Evolutionary conservation across 2,797 vertebrate genomes (phyloP), one percentile per base, ranked within the genome.

Genomic region (Sardinella longiceps): DNA sequence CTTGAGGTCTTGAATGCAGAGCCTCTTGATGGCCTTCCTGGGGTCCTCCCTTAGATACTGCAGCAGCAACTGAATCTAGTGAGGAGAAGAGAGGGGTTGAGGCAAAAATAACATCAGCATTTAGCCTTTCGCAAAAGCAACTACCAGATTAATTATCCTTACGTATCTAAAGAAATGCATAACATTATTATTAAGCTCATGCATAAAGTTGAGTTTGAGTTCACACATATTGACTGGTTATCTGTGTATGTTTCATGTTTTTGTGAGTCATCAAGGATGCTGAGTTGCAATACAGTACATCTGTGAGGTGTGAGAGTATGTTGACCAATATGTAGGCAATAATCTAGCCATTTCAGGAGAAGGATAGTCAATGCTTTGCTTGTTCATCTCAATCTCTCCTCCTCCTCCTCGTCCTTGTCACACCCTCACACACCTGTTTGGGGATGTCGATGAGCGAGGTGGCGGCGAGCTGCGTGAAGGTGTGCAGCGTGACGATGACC

Each of bases 401-500:
- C 18, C 56, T 3, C 56, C 18, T 23, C 18, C 56, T 3, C 56
- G 7, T 30, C 7, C 28, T 48, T 48, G 9, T 25, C 1, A 12
- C 70, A 4, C 30, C 0, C 30, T 20, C 37, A 82, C 80, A 60
- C 50, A 99, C 98, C 97, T 99, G 98, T 88, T 99, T 98, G 30
- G 98, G 98, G 81, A 99, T 99, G 84, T 99, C 97, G 33, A 99
- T 97, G 87, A 99, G 94, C 81, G 98, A 99, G 15, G 97, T 97
- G 43, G 98, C 96, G 51, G 98, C 97, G 85, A 99, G 96, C 91
- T 98, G 95, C 23, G 98, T 99, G 87, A 99, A 99, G 70, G 98
- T 99, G 93, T 99, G 98, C 91, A 99, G 92, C 12, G 97, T 98
- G 87, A 99, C 97, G 12, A 99, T 97, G 85, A 99, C 97, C 98